Base-by-base conservation (phyloP, 1,140 invertebrate genomes). In the Drosophila neocordata region DNA sequence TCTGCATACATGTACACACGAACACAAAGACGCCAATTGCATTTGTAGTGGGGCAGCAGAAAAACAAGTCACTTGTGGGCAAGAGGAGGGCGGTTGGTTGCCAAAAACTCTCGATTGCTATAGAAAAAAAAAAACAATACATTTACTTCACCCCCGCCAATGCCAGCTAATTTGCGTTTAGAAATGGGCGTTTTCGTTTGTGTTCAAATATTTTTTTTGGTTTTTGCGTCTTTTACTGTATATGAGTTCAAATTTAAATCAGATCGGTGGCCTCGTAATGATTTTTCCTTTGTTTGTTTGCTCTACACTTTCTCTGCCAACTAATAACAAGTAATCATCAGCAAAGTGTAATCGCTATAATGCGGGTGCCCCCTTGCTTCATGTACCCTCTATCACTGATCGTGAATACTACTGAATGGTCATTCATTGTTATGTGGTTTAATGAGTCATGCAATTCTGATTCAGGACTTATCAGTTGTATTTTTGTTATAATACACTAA, bases 131-230 rank as follows among this genome's bases (percentile, higher is more conserved):
- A 24, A 13, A 41, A 51, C 41, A 6, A 15, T 15, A 44, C 2
- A 18, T 44, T 15, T 8, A 27, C 53, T n/a, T 58, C 65, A 68
- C 77, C 58, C 64, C 63, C 44, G 56, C 59, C 41, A 31, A 6
- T 31, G 56, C 4, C 41, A 7, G 7, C 8, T 44, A n/a, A n/a
- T 15, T 18, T 35, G 11, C 11, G 38, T 6, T 6, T 34, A 63
- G 74, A 87, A 81, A 81, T 85, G 82, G 82, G 82, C 82, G 82
- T 85, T 75, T 84, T 87, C 74, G 11, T 65, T 64, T n/a, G 4
- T 22, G 15, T 60, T 27, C 56, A 20, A 11, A 11, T 48, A 7
- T 8, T 15, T 48, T 18, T 7, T 55, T 13, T 31, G 27, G 13
- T 5, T 31, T 34, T 55, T 56, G 24, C 24, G 8, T 13, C 38